Base-by-base conservation (phyloP, 1,140 invertebrate species). In the Paralvinella palmiformis region DNA sequence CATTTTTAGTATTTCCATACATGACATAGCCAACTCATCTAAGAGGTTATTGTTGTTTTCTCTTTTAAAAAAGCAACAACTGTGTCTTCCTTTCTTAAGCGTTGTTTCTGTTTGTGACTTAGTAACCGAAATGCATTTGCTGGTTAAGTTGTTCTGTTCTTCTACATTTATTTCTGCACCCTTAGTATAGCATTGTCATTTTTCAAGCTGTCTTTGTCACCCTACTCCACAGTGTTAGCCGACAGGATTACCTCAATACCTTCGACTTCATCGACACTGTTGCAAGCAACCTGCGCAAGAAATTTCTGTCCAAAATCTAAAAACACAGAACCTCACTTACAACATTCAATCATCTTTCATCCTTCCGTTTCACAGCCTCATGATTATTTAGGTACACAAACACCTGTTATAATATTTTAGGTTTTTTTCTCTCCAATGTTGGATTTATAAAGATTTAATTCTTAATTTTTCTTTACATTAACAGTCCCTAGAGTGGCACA, bases 231-330 rank as follows among this genome's bases (percentile, higher is more conserved):
- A 82, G 80, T 73, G 90, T 98, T 0, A 83, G 86, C 64, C 85
- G 91, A 66, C 78, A 83, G 33, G 95, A 98, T 82, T 99, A 98
- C 78, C 83, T 95, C 73, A 94, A 97, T 83, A 99, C 96, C 0
- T 98, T 98, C 79, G 94, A 94, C 75, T 99, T 99, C 75, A 87
- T 99, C 81, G 86, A 98, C 76, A 98, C 96, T 76, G 77, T 99
- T 52, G 94, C 92, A 53, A 91, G 95, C 70, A 98, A 98, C 80
- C 83, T 99, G 67, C 86, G 87, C 64, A 88, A 87, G 64, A 88
- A 88, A 71, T 60, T 75, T 60, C n/a, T 41, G 10, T 41, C 37
- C 37, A 41, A 10, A n/a, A 41, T 10, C 10, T n/a, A 41, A 10
- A 10, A 41, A 41, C 10, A 10, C 10, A 41, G 37, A 10, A 41